These are phyloP conservation scores for Sinhomidia bicolor DNA, from an alignment of 2,888 invertebrate species.

Conservation along the genomic window DNA sequence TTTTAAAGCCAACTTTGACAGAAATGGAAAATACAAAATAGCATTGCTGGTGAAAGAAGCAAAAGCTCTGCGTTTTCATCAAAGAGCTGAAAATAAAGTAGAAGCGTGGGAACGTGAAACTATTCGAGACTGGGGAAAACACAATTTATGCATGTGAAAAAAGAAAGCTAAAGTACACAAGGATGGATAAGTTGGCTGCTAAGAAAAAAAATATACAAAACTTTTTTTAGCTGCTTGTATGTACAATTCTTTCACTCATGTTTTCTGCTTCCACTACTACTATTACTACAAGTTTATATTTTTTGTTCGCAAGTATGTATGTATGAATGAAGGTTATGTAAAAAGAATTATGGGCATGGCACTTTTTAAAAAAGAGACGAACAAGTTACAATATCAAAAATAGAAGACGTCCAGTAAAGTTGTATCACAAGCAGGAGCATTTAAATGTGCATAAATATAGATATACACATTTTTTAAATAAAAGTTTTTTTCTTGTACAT, in stretches of 20 bases:
- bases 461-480: too few relatives aligned
- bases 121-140: slow-evolving; percentile 53
- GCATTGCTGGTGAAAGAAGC: slow-evolving; percentile 2
- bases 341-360: slow-evolving; percentile 61
- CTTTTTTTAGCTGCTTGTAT: not conserved
- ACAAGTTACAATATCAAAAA: slow-evolving; percentile 17
- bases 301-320: slow-evolving; percentile 32
- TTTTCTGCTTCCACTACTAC: not conserved
- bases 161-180: not conserved
- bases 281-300: not conserved
- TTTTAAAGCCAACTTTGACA: slow-evolving; percentile 67
- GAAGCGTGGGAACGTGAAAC: slow-evolving; percentile 63
- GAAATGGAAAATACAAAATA: slow-evolving; percentile 63
- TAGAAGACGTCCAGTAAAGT: slow-evolving; percentile 12
- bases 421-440: not conserved
- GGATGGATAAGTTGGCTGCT: not conserved
- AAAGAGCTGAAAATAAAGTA: slow-evolving; percentile 39
- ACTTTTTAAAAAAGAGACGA: slow-evolving; percentile 14
- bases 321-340: too few relatives aligned
- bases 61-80: slow-evolving; percentile 49
- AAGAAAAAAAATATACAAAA: not conserved
- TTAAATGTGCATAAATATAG: not conserved
- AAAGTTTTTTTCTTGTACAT: not conserved
- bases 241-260: not conserved
- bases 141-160: slow-evolving; percentile 66